Conservation (phyloP, 2,113 vertebrate species). For the Hippocampus mohnikei region DNA sequence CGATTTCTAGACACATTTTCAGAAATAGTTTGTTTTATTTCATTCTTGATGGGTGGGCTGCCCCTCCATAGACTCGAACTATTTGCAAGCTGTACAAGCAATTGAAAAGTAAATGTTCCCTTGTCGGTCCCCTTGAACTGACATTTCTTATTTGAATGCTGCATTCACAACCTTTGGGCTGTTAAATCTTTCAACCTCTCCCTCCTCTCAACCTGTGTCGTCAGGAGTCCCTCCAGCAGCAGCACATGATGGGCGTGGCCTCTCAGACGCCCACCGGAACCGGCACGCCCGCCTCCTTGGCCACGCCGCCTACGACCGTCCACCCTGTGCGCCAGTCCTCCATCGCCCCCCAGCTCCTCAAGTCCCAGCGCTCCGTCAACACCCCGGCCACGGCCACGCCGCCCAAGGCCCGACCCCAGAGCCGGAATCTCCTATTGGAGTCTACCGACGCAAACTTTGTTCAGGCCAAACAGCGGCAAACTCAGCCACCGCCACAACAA, state of each 20-base stretch:
- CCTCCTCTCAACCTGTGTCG: neutral
- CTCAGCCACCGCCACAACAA: slow-evolving; percentile 31
- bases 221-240: slow-evolving; percentile 76
- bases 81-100: no score
- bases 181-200: neutral
- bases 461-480: slow-evolving; percentile 48
- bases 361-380: slow-evolving; percentile 75
- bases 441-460: slow-evolving; percentile 80
- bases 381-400: slow-evolving; percentile 71
- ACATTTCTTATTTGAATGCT: neutral
- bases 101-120: no score
- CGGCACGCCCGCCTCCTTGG: slow-evolving; percentile 71
- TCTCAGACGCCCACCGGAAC: slow-evolving; percentile 70
- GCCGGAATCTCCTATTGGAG: slow-evolving; percentile 86
- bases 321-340: slow-evolving; percentile 72
- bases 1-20: no score
- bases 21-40: no score
- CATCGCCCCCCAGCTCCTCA: slow-evolving; percentile 68
- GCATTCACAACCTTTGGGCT: neutral
- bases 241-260: slow-evolving; percentile 71
- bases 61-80: no score
- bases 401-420: slow-evolving; percentile 83
- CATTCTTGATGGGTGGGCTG: no score
- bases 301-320: slow-evolving; percentile 75
- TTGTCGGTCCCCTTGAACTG: no score